A percentile compares a stretch with the other conserved stretches of the same genome.
Evolutionary conservation across 2,113 vertebrate genomes (phyloP).

Genomic region (Heterocephalus glaber): DNA sequence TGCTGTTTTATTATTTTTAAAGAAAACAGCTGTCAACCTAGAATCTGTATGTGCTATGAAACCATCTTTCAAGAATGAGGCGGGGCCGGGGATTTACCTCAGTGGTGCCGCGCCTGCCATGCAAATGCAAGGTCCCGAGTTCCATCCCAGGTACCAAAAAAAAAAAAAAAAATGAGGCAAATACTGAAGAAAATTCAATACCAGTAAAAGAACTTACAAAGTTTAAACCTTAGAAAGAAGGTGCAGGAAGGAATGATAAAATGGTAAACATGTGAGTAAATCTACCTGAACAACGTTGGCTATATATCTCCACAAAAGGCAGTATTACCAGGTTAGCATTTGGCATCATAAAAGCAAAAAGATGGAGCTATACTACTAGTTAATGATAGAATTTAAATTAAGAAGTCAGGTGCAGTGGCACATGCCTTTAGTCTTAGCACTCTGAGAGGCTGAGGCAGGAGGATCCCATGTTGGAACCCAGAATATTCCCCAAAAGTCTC

Average conservation of each 20-base stretch:
- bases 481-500: neutral
- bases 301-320: neutral
- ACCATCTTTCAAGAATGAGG: neutral
- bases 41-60: neutral
- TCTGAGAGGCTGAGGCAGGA: neutral
- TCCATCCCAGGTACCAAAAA: no score
- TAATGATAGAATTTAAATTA: neutral
- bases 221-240: neutral
- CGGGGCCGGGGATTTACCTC: no score
- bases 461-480: neutral
- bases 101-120: no score
- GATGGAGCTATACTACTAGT: neutral
- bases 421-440: neutral
- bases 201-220: neutral
- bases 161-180: no score
- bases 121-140: no score
- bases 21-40: neutral
- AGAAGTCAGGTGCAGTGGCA: neutral
- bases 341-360: neutral
- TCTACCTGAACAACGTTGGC: neutral
- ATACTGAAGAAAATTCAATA: neutral
- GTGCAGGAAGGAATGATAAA: neutral
- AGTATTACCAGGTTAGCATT: neutral
- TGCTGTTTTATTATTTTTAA: neutral
- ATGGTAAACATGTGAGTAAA: neutral